Evolutionary conservation across 2,113 vertebrate genomes (phyloP).

Genomic region (Spermophilus dauricus): DNA sequence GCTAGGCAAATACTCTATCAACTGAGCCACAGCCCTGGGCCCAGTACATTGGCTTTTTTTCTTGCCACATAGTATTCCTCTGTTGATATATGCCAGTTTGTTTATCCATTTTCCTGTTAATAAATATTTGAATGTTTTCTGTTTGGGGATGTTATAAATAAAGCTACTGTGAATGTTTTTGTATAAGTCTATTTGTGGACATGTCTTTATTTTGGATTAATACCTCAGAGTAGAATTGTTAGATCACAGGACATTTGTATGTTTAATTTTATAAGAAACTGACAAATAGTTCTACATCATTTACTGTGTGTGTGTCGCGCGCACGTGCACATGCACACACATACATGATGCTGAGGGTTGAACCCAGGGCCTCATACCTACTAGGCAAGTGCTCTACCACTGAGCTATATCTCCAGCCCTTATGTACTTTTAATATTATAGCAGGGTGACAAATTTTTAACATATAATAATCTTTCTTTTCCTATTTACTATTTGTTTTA

Average conservation of each 20-base stretch:
- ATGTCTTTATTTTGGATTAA: constrained; percentile 52
- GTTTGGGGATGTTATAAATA: neutral
- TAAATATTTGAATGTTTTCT: constrained; percentile 10
- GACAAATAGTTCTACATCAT: neutral
- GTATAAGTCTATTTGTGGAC: neutral
- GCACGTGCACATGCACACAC: too few relatives aligned
- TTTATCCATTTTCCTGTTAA: constrained; percentile 19
- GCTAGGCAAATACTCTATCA: too few relatives aligned
- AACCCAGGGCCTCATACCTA: neutral
- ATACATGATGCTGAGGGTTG: neutral
- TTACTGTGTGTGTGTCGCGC: too few relatives aligned
- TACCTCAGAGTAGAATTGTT: neutral
- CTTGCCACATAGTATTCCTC: neutral
- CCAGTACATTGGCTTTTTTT: neutral
- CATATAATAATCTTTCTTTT: constrained; percentile 25
- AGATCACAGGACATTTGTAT: neutral
- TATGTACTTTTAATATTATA: neutral
- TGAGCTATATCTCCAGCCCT: neutral
- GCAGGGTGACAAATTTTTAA: constrained; percentile 32
- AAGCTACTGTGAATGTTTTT: constrained; percentile 20
- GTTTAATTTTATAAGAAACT: constrained; percentile 26
- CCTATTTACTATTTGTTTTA: neutral
- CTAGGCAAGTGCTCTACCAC: neutral
- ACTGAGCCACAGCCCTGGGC: too few relatives aligned
- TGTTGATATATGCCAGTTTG: neutral